These are phyloP conservation scores for Cecidostiba fungosa DNA, from an alignment of 2,888 invertebrate species.

Conservation along the genomic window DNA sequence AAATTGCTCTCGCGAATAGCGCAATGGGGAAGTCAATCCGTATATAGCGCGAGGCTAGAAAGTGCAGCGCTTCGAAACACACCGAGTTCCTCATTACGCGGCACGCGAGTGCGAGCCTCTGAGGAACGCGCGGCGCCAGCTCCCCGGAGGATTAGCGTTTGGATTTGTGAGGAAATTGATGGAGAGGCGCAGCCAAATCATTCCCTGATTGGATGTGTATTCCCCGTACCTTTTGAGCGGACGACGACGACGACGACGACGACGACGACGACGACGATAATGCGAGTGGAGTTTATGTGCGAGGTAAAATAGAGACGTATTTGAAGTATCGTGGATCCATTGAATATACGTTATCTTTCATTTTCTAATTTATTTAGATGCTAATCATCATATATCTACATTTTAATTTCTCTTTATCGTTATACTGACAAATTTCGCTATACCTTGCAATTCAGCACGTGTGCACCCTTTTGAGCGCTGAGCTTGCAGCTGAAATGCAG, in stretches of 20 bases:
- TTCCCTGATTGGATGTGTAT: background rate
- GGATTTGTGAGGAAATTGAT: conserved; percentile 61
- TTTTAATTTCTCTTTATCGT: too few species aligned
- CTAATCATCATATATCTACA: too few species aligned
- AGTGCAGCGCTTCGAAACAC: conserved; percentile 51
- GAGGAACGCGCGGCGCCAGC: background rate
- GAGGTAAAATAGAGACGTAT: too few species aligned
- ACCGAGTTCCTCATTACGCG: conserved; percentile 57
- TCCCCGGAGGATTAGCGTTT: conserved; percentile 55
- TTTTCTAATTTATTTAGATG: too few species aligned
- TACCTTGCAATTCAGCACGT: background rate
- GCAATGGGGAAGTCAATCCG: background rate
- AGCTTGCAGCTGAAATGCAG: background rate
- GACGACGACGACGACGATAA: too few species aligned
- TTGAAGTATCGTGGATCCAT: too few species aligned
- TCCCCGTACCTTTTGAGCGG: background rate
- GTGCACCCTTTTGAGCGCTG: too few species aligned
- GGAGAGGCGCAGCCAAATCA: conserved; percentile 34
- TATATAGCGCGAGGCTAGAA: conserved; percentile 30
- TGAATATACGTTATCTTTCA: too few species aligned
- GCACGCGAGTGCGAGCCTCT: background rate
- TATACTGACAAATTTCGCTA: background rate
- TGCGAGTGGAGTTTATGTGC: too few species aligned
- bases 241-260: background rate
- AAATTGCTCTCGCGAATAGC: conserved; percentile 25